Evolutionary conservation across 2,113 vertebrate species (phyloP), one percentile per base, ranked within the genome.

Genomic region (Monarcha castaneiventris): DNA sequence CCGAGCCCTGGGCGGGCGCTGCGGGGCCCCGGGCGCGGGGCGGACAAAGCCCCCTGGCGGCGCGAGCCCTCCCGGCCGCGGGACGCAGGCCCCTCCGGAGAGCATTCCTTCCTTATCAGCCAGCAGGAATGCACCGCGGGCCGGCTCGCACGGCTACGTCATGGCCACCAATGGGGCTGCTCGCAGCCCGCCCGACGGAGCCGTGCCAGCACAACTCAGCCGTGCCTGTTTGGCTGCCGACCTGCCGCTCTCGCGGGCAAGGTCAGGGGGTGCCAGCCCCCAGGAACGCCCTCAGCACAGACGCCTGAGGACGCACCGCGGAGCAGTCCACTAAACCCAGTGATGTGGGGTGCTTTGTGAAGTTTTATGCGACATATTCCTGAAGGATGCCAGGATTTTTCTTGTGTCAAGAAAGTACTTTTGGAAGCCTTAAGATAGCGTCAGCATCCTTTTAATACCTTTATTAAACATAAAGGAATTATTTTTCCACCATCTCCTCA

Each of bases 201-300:
- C 55, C 2, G 3, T 2, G 30, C 61, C 69, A 16, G 49, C 73
- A 33, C 6, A 10, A 43, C 48, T 5, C 1, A 1, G 29, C 1
- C 3, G 9, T 0, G 54, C 23, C 2, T 1, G 7, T 2, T 4
- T 0, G 61, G 35, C 55, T 27, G 4, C 35, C 51, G 1, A 59
- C 59, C 30, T 11, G 26, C 21, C 64, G 1, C 43, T 10, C 25
- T 18, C 18, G 2, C 41, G 3, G 41, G 1, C 22, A n/a, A 79
- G 87, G 93, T 22, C 48, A 11, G 44, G 3, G 16, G 48, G 76
- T 5, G 23, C 2, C 56, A 10, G 0, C 59, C 67, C 48, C 13
- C 41, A 9, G 29, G 62, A 44, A 61, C 4, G 56, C 61, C 37
- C 32, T 1, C 2, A 1, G 9, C 3, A 11, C 1, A 1, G 3